Evolutionary conservation across 1,140 invertebrate species (phyloP), one percentile per base, ranked within the genome.

Genomic region (Sinonovacula constricta): DNA sequence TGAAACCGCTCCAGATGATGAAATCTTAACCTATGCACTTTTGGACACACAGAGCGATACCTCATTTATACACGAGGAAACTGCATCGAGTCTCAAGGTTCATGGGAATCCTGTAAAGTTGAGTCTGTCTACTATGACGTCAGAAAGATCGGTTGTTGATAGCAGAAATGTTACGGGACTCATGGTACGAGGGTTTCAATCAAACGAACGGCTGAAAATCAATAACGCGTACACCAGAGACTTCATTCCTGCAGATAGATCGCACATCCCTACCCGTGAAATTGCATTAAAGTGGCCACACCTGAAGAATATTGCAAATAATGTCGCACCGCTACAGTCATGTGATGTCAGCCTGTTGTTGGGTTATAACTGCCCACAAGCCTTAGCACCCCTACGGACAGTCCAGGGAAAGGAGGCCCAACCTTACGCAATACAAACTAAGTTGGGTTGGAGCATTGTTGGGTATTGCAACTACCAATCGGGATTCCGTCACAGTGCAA

Each of bases 71-170:
- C 60, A 63, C 36, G 28, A 63, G 3, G 60, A 63, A 14, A 63
- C 60, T n/a, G 60, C 60, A 31, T 22, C 60, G 18, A 63, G 60
- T 24, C 31, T 63, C 31, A 28, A 63, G 4, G 31, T 63, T 63
- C 26, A 63, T 22, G 60, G 31, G 30, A 63, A 63, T 14, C 60
- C 60, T 18, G 36, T 63, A 63, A 63, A 5, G 31, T 36, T 63
- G 60, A 63, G 60, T 15, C 31, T 63, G 30, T 63, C 60, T 33
- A 63, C 60, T 33, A 63, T 63, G 60, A 63, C 60, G 1, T 63
- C 60, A 63, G 60, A 63, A 24, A 63, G 36, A 63, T 33, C 60
- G 3, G 24, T 63, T 63, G n/a, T 63, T 31, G 7, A 63, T 31
- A 63, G 60, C 36, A 63, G 7, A 63, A 63, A 31, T 63, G 31